Percentiles rank a stretch among this genome's conserved stretches.
Evolutionary conservation across 2,113 vertebrate species (phyloP).

Genomic region (Odobenus rosmarus): DNA sequence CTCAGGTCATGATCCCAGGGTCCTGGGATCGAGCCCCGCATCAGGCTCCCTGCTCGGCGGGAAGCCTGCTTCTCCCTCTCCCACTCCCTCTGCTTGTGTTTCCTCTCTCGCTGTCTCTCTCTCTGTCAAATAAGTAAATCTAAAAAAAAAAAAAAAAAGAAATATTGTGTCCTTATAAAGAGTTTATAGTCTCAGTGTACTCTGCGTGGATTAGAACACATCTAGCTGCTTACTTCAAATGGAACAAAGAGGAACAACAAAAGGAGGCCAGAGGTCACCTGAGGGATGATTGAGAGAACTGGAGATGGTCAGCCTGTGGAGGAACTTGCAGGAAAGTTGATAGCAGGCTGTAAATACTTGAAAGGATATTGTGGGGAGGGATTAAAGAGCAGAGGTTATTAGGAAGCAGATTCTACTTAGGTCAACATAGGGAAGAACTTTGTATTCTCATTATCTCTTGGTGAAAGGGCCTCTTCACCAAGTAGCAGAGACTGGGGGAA

Average conservation of each 20-base stretch:
- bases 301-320: neutral
- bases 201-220: neutral
- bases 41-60: too few relatives aligned
- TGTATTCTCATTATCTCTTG: neutral
- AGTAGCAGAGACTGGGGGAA: neutral
- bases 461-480: neutral
- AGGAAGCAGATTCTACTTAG: slow-evolving; percentile 18
- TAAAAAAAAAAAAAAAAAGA: neutral
- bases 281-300: neutral
- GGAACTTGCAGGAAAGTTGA: neutral
- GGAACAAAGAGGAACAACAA: neutral
- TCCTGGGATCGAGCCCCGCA: too few relatives aligned
- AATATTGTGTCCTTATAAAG: slow-evolving; percentile 20
- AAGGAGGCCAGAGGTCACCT: neutral
- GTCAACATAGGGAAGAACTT: neutral
- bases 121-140: too few relatives aligned
- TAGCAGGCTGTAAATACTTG: neutral
- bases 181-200: neutral
- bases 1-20: too few relatives aligned
- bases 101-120: too few relatives aligned
- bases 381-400: neutral
- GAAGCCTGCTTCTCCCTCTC: too few relatives aligned
- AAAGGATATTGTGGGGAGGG: neutral
- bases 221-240: neutral
- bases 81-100: too few relatives aligned